These are phyloP conservation scores for Brachionus asplanchnoidis DNA, from an alignment of 1,140 invertebrate genomes.

Conservation along the genomic window DNA sequence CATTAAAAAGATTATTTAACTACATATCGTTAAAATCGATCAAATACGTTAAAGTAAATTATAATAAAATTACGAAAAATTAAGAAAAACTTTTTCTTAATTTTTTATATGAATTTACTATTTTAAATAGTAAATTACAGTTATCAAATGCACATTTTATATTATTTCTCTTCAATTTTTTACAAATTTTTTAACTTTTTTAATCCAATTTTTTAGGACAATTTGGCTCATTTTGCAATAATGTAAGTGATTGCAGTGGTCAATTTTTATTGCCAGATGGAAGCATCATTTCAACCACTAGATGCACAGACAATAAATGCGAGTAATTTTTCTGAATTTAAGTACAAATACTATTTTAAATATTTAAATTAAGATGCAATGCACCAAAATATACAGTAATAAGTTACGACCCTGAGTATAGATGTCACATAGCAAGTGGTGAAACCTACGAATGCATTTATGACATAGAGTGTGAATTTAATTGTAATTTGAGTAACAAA, in stretches of 20 bases:
- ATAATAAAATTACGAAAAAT: no score
- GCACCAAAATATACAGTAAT: background rate
- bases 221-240: background rate
- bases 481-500: background rate
- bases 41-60: no score
- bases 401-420: background rate
- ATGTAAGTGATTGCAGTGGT: background rate
- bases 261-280: background rate
- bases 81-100: no score
- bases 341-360: background rate
- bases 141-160: no score
- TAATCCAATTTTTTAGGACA: background rate
- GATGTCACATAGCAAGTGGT: background rate
- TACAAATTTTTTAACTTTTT: no score
- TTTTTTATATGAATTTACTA: no score
- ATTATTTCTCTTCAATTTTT: no score
- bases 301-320: background rate
- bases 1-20: no score
- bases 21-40: no score
- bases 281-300: background rate
- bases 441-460: background rate
- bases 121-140: no score
- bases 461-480: background rate
- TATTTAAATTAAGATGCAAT: background rate
- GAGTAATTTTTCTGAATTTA: background rate